These are phyloP conservation scores for Falco peregrinus DNA, from an alignment of 2,797 vertebrate species.

Conservation along the genomic window DNA sequence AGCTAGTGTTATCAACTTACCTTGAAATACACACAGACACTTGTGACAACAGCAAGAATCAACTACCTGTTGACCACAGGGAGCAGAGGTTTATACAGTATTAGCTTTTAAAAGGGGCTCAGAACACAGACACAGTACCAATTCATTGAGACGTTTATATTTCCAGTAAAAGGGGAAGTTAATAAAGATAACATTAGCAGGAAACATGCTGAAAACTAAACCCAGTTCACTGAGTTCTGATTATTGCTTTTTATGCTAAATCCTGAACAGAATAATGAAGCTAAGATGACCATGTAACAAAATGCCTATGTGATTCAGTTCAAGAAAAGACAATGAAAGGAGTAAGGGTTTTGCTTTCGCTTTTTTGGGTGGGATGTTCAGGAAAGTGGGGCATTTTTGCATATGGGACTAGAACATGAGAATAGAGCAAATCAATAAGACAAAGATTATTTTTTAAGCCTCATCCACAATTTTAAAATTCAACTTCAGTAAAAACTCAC, in stretches of 20 bases:
- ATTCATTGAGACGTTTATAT: background rate
- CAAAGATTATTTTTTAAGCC: background rate
- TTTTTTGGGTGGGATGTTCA: background rate
- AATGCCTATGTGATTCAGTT: background rate
- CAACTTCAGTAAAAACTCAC: background rate
- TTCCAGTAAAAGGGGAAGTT: background rate
- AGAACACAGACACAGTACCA: background rate
- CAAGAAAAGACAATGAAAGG: background rate
- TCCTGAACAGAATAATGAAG: background rate
- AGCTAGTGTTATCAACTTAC: background rate
- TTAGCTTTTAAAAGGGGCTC: background rate
- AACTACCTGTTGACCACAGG: background rate
- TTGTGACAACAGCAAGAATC: background rate
- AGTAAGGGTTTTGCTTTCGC: background rate
- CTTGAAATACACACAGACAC: background rate
- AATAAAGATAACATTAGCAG: background rate
- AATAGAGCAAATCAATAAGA: background rate
- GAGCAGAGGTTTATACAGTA: background rate
- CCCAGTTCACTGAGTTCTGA: background rate
- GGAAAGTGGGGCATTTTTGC: accelerated
- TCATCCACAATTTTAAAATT: background rate
- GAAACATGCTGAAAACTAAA: background rate
- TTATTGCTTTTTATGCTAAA: background rate
- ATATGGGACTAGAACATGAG: background rate
- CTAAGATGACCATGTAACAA: background rate